Conservation (phyloP, 2,888 invertebrate genomes). For the Xylophagus ater region DNA sequence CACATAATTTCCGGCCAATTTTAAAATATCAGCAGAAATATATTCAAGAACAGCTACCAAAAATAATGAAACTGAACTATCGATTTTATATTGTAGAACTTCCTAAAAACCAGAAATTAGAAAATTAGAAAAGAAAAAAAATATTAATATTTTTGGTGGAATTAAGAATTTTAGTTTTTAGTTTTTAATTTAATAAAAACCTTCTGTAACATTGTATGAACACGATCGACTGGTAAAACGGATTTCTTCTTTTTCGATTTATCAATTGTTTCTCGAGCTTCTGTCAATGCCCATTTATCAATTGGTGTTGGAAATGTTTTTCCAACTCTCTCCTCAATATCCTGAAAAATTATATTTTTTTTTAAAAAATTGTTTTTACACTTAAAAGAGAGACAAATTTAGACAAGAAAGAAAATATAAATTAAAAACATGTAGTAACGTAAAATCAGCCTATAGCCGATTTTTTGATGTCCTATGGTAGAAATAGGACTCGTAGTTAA, state of each 20-base stretch:
- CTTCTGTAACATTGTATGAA: constrained; percentile 78
- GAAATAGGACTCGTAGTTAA: no score
- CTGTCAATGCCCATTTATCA: constrained; percentile 84
- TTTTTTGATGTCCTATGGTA: no score
- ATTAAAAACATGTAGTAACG: no score
- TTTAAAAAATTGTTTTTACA: no score
- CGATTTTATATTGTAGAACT: constrained; percentile 75
- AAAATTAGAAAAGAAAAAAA: neutral
- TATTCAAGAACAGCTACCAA: constrained; percentile 90
- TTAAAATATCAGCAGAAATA: constrained; percentile 88
- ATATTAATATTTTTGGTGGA: neutral
- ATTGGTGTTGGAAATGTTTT: constrained; percentile 92
- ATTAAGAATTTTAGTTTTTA: constrained; percentile 2
- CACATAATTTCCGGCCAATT: constrained; percentile 93
- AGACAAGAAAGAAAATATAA: no score
- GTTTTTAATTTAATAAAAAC: constrained; percentile 31
- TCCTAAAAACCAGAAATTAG: constrained; percentile 47
- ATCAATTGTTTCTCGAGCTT: constrained; percentile 75
- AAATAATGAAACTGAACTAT: constrained; percentile 77
- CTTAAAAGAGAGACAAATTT: no score
- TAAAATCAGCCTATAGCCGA: no score
- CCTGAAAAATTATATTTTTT: constrained; percentile 52
- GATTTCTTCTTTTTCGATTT: constrained; percentile 65
- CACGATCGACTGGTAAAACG: constrained; percentile 76
- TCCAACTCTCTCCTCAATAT: constrained; percentile 86